These are phyloP conservation scores for Pseudocheirus occidentalis DNA, from an alignment of 2,797 vertebrate species.

Conservation along the genomic window DNA sequence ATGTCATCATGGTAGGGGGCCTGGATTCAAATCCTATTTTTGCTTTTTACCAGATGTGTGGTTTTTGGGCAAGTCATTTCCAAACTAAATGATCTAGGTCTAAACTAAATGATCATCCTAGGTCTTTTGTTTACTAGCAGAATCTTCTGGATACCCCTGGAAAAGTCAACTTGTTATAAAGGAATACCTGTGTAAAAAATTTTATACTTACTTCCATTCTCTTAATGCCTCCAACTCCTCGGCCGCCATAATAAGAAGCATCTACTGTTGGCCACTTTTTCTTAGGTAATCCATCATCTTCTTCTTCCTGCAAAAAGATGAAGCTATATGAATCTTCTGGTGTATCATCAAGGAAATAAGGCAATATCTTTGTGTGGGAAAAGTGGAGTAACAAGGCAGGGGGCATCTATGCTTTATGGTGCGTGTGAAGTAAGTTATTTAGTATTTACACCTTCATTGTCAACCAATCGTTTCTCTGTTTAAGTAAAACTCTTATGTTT, in stretches of 20 bases:
- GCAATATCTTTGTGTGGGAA: neutral
- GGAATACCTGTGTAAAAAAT: rapidly evolving
- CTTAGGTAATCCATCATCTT: slow-evolving; percentile 94
- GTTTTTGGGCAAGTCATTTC: neutral
- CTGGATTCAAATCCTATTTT: neutral
- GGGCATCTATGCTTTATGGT: neutral
- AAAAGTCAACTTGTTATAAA: neutral
- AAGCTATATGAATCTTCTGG: neutral
- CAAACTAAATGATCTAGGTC: neutral
- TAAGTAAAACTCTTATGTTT: neutral
- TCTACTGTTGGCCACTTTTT: slow-evolving; percentile 99
- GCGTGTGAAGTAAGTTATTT: neutral
- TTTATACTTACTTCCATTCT: slow-evolving; percentile 92
- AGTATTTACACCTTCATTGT: neutral
- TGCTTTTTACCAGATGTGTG: neutral
- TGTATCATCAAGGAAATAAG: slow-evolving; percentile 30
- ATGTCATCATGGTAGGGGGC: neutral
- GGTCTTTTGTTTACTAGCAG: neutral
- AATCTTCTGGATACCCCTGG: neutral
- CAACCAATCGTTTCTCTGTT: neutral
- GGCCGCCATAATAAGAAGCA: slow-evolving; percentile 97
- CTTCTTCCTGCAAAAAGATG: slow-evolving; percentile 89
- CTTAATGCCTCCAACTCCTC: slow-evolving; percentile 98
- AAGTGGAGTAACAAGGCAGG: neutral
- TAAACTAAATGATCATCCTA: neutral